Evolutionary conservation across 1,140 invertebrate genomes (phyloP), one percentile per base, ranked within the genome.

Genomic region (Euwallacea fornicatus): DNA sequence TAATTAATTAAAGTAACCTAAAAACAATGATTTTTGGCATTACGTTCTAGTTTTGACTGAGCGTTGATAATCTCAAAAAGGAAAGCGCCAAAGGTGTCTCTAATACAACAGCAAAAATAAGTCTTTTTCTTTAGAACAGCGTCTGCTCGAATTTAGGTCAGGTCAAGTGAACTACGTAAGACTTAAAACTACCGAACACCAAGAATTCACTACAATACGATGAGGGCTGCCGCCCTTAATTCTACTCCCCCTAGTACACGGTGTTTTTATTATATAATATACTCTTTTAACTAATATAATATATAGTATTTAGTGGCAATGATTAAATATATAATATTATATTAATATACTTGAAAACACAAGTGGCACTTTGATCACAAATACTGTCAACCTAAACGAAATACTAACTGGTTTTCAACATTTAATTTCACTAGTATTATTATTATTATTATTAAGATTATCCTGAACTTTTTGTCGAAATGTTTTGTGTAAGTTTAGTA

Each of bases 361-460:
- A 80, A 80, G 79, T 80, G 79, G 79, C 79, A 80, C 79, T 80
- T 80, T 76, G 75, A 80, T 80, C 79, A 80, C 79, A 80, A 80
- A 80, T 80, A 80, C 79, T 79, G 78, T 80, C 77, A 80, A 80
- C 77, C 78, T 79, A 80, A 80, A 77, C 76, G 74, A 77, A 79
- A 77, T 76, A 76, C 76, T 78, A 77, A 71, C 44, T 54, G 63
- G 41, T 50, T 65, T 69, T 50, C 15, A 44, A 47, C 56, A 68
- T 68, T 61, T 61, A 69, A 53, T 69, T 75, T 54, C 50, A 58
- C 72, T 55, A 64, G 69, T 71, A n/a, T 63, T 61, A 42, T 6
- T 70, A n/a, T 67, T 70, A 47, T 70, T 41, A 21, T 50, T 70
- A 47, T 50, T 70, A 15, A 8, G 13, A 15, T 33, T 15, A 55